A percentile compares a stretch with the other conserved stretches of the same genome.
Conservation (phyloP, 2,888 invertebrate genomes). For the Chironomus riparius region DNA sequence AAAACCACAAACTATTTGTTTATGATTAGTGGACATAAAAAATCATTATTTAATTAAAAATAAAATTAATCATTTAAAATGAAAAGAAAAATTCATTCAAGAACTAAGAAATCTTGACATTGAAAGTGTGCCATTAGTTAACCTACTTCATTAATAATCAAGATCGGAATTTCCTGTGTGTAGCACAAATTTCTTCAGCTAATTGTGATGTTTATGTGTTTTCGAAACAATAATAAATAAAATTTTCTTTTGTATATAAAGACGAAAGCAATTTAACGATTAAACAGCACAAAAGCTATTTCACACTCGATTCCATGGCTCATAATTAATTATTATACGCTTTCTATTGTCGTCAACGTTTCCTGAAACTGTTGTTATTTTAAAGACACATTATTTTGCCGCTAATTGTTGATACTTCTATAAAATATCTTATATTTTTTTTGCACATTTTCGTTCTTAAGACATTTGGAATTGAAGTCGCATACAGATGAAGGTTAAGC, state of each 20-base stretch:
- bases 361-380: background rate
- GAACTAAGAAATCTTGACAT: background rate
- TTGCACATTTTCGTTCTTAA: no score
- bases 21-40: no score
- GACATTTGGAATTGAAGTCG: no score
- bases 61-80: no score
- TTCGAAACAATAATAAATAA: background rate
- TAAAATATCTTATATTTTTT: no score
- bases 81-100: background rate
- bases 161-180: background rate
- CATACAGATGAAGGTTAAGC: background rate
- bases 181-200: background rate
- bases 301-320: slow-evolving; percentile 11
- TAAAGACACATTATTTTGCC: background rate
- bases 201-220: background rate
- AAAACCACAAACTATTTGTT: no score
- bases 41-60: no score
- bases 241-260: background rate
- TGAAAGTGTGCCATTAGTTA: slow-evolving; percentile 6
- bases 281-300: background rate
- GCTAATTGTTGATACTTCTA: background rate
- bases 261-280: background rate
- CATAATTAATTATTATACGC: slow-evolving; percentile 22
- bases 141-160: background rate
- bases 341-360: slow-evolving; percentile 9